phyloP scores from a whole-genome alignment of 2,113 vertebrate species.

The Climacteris rufus region DNA sequence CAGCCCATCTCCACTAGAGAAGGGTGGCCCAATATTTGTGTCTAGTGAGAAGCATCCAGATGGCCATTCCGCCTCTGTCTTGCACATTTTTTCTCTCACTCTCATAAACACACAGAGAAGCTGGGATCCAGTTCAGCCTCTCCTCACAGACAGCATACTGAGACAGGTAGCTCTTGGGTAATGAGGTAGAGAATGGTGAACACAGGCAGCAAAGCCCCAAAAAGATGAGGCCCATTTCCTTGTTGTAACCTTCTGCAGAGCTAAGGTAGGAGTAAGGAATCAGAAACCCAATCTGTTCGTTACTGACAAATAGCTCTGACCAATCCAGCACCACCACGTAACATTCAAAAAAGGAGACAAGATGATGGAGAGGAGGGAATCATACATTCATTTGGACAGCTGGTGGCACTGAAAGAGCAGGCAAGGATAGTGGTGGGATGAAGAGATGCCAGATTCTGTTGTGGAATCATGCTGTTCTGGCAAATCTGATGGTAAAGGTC shows the following conservation, averaged over 20 bases:
- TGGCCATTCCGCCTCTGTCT: neutral
- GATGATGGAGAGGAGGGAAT: neutral
- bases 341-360: neutral
- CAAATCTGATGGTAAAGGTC: neutral
- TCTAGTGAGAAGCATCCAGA: neutral
- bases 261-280: neutral
- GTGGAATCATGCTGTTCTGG: neutral
- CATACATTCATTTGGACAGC: slow-evolving; percentile 8
- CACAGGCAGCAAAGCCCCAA: neutral
- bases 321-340: neutral
- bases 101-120: neutral
- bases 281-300: neutral
- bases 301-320: neutral
- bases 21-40: neutral
- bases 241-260: neutral
- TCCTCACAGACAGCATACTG: neutral
- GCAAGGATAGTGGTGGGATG: neutral
- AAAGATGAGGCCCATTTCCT: neutral
- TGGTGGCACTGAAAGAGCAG: slow-evolving; percentile 59
- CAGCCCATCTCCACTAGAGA: neutral
- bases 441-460: neutral
- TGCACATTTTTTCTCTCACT: neutral
- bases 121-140: neutral
- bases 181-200: neutral
- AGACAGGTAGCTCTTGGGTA: neutral